A percentile compares a stretch with the other conserved stretches of the same genome.
Evolutionary conservation across 1,140 invertebrate species (phyloP).

Genomic region (Drosophila baimaii): DNA sequence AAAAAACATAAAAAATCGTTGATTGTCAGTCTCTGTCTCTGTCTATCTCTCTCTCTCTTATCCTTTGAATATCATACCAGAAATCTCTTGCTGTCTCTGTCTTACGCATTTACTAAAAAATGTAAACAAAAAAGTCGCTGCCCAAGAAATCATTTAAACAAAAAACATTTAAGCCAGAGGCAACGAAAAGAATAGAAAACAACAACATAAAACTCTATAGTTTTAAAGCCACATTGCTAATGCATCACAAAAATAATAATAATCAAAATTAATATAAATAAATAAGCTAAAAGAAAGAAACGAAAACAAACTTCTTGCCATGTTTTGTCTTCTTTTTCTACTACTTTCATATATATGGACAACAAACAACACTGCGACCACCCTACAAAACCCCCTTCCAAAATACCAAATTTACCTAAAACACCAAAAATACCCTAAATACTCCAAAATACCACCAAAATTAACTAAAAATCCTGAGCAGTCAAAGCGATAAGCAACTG

Average conservation of each 20-base stretch:
- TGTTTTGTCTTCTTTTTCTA: conserved; percentile 55
- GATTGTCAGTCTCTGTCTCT: conserved; percentile 44
- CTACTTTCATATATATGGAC: conserved; percentile 71
- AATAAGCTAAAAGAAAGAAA: conserved; percentile 30
- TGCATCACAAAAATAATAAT: conserved; percentile 62
- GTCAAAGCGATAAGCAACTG: conserved; percentile 64
- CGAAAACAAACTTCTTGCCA: conserved; percentile 44
- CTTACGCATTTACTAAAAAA: conserved; percentile 78
- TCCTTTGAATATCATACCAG: conserved; percentile 44
- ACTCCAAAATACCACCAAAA: not conserved
- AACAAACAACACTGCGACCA: conserved; percentile 44
- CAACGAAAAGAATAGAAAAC: conserved; percentile 23
- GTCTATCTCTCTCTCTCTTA: conserved; percentile 32
- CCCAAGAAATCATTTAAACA: conserved; percentile 53
- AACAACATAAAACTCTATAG: conserved; percentile 37
- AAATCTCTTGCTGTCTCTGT: conserved; percentile 38
- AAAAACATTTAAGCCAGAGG: conserved; percentile 31
- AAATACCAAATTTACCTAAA: conserved; percentile 19
- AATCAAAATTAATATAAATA: conserved; percentile 14
- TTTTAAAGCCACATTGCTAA: conserved; percentile 70
- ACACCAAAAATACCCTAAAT: conserved; percentile 6
- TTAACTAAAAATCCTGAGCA: conserved; percentile 4
- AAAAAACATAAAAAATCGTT: conserved; percentile 16
- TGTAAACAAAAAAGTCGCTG: conserved; percentile 64
- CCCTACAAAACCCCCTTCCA: conserved; percentile 15